Evolutionary conservation across 2,113 vertebrate species (phyloP).

Genomic region (Channa maculata): DNA sequence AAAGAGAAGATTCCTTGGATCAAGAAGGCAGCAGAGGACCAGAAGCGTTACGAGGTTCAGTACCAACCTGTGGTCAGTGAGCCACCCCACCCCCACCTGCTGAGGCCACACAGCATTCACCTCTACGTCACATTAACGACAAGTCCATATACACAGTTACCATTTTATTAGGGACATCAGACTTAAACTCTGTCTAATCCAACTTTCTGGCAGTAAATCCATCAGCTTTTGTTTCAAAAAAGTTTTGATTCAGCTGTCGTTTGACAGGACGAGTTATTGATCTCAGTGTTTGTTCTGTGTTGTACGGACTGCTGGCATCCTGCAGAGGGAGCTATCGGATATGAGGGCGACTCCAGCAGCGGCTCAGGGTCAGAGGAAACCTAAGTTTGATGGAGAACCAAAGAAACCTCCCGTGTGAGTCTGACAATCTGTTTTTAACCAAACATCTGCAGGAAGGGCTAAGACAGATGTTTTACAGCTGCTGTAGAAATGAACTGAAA

Average conservation of each 20-base stretch:
- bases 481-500: no score
- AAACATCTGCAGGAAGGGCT: no score
- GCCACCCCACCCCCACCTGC: slow-evolving; percentile 13
- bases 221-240: no score
- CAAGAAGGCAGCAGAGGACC: slow-evolving; percentile 87
- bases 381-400: slow-evolving; percentile 86
- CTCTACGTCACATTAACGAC: no score
- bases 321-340: slow-evolving; percentile 84
- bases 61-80: slow-evolving; percentile 78
- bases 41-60: slow-evolving; percentile 88
- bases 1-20: slow-evolving; percentile 89
- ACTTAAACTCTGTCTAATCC: no score
- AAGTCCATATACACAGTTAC: no score
- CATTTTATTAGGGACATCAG: no score
- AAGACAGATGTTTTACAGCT: no score
- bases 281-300: background rate
- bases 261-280: no score
- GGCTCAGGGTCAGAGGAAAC: slow-evolving; percentile 77
- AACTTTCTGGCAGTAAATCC: no score
- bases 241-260: no score
- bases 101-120: no score
- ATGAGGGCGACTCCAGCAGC: slow-evolving; percentile 60
- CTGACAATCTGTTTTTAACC: background rate
- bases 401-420: slow-evolving; percentile 85
- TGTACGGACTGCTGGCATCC: slow-evolving; percentile 34